phyloP scores from a whole-genome alignment of 35 echinoderm and acorn worm species.

The Chiridota heheva region DNA sequence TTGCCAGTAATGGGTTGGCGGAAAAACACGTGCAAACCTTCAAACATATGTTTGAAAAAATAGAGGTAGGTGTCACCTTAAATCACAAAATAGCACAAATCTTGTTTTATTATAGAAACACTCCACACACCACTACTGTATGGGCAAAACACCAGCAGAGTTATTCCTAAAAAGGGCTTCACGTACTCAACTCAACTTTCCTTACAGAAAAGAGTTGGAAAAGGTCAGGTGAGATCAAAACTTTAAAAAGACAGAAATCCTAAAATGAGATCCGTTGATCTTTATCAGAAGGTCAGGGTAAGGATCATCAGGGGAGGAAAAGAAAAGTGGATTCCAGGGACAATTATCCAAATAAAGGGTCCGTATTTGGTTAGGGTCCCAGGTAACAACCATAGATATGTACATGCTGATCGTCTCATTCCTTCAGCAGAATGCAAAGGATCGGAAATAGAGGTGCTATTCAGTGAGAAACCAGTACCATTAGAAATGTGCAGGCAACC shows the following conservation, averaged over 20 bases:
- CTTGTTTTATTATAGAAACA: conserved; percentile 44
- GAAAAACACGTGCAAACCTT: conserved; percentile 39
- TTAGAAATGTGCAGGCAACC: no score
- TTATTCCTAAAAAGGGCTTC: conserved; percentile 28
- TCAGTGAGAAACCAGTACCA: no score
- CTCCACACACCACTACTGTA: conserved; percentile 23
- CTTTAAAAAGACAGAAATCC: conserved; percentile 1
- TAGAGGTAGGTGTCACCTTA: neutral
- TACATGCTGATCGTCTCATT: conserved; percentile 45
- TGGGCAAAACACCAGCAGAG: conserved; percentile 40
- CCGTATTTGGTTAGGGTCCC: conserved; percentile 33
- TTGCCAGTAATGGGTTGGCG: conserved; percentile 4
- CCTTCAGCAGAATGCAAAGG: no score
- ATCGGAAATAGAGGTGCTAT: no score
- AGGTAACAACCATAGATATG: conserved; percentile 36
- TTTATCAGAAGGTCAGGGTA: conserved; percentile 24
- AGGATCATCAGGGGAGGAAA: neutral
- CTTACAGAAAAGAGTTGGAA: conserved; percentile 21
- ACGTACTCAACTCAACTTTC: conserved; percentile 1
- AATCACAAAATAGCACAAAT: conserved; percentile 34
- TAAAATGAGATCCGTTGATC: neutral
- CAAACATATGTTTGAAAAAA: conserved; percentile 21
- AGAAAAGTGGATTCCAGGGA: conserved; percentile 33
- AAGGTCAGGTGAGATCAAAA: neutral
- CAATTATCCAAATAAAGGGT: conserved; percentile 19